Conservation (phyloP, 2,888 invertebrate genomes). For the Machimus rusticus region DNA sequence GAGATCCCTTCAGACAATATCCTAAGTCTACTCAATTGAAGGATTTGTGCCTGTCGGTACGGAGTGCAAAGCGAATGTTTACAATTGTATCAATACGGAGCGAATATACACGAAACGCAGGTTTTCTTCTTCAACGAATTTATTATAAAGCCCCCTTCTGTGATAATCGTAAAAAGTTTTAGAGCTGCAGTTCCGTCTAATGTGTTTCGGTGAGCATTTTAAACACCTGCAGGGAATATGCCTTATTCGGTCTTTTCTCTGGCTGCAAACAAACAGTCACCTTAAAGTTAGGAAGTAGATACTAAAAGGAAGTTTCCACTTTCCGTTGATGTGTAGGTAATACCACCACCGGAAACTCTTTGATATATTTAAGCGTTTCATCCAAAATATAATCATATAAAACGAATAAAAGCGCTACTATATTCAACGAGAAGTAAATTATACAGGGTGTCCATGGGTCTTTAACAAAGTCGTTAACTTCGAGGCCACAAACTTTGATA, state of each 20-base stretch:
- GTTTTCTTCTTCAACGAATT: background rate
- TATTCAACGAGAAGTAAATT: too few relatives aligned
- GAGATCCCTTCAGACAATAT: constrained; percentile 2
- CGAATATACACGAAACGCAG: background rate
- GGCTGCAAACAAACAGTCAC: background rate
- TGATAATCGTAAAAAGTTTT: background rate
- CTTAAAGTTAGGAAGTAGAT: background rate
- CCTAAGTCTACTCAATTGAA: background rate
- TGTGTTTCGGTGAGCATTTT: background rate
- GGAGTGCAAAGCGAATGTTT: background rate
- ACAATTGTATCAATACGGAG: background rate
- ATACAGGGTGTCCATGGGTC: too few relatives aligned
- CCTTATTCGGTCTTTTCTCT: background rate
- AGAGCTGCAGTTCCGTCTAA: background rate
- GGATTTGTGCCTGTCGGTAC: background rate
- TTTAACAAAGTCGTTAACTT: too few relatives aligned
- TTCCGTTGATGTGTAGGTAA: background rate
- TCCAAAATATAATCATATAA: too few relatives aligned
- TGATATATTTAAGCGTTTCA: too few relatives aligned
- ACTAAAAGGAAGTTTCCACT: background rate
- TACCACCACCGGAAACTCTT: background rate
- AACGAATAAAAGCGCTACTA: too few relatives aligned
- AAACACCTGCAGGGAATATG: background rate
- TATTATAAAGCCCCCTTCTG: background rate
- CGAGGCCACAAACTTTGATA: too few relatives aligned